Evolutionary conservation across 2,888 invertebrate species (phyloP), one percentile per base, ranked within the genome.

Genomic region (Rhamphomyia laevipes): DNA sequence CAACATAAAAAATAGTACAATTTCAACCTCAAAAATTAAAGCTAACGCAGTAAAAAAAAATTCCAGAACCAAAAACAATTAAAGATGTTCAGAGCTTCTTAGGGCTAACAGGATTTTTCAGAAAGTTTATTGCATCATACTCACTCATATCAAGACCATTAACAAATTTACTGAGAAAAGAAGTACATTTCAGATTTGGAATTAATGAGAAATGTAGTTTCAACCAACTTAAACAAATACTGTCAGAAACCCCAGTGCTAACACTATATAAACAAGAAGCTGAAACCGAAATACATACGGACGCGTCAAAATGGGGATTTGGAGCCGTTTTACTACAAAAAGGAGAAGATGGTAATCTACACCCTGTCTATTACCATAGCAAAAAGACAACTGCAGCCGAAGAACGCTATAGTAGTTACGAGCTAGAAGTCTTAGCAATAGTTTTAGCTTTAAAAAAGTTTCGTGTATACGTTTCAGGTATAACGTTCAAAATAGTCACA

Each of bases 321-420:
- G 52, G 23, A 58, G 59, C 46, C 30, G 48, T 51, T 47, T 4
- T 52, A 2, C 6, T 52, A 9, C 52, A 48, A 33, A 41, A 37
- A 40, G n/a, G 18, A 6, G 3, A 15, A 3, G 45, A 45, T 2
- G 45, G 41, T 42, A 38, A 21, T 27, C 6, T 45, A 1, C 45
- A 45, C 12, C 41, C 43, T 33, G 21, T 45, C 6, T 30, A 13
- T 16, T 35, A 23, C 16, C 38, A 12, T 23, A 50, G 31, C 38
- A 31, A 33, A 47, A 46, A 40, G 21, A 44, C 42, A 13, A 13
- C 43, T 17, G 15, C 45, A 4, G 58, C 59, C 21, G 62, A 58
- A 46, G 45, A 51, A 16, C 40, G 56, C 3, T 63, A 59, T 48
- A 57, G 59, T 37, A 59, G 58, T 38, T 64, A 63, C 45, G 62